Percentiles rank a stretch among this genome's conserved stretches.
These are phyloP conservation scores for Augiades crinisus DNA, from an alignment of 2,888 invertebrate species.

Conservation along the genomic window DNA sequence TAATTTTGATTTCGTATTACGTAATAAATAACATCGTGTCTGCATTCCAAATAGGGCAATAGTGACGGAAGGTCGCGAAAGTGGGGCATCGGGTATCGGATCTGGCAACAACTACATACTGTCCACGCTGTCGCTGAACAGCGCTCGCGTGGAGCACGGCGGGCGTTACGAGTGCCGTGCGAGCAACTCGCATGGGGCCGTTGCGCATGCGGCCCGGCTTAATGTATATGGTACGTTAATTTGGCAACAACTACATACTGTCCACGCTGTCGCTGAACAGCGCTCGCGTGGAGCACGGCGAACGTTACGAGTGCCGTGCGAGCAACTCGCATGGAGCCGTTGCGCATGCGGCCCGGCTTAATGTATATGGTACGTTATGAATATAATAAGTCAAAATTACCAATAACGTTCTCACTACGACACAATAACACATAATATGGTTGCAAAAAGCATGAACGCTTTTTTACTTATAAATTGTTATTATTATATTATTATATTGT, in stretches of 20 bases:
- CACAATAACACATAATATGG: no score
- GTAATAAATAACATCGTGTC: no score
- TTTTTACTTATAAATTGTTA: no score
- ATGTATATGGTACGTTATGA: constrained; percentile 86
- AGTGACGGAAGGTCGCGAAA: constrained; percentile 69
- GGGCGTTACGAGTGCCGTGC: constrained; percentile 92
- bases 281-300: constrained; percentile 91
- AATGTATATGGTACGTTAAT: constrained; percentile 86
- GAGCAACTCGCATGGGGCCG: constrained; percentile 86
- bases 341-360: constrained; percentile 87
- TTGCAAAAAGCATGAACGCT: no score
- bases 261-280: constrained; percentile 90
- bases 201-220: constrained; percentile 87
- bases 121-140: constrained; percentile 89
- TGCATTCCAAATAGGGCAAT: constrained; percentile 49
- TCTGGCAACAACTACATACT: constrained; percentile 86
- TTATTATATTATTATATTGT: no score
- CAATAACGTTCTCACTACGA: no score
- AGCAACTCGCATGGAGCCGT: constrained; percentile 87
- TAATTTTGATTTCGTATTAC: no score
- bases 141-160: constrained; percentile 90
- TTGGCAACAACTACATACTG: constrained; percentile 86
- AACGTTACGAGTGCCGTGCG: constrained; percentile 91
- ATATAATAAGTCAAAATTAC: no score
- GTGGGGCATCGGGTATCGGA: constrained; percentile 58